A percentile compares a stretch with the other conserved stretches of the same genome.
These are phyloP conservation scores for Wasmannia auropunctata DNA, from an alignment of 1,140 invertebrate species.

Conservation along the genomic window DNA sequence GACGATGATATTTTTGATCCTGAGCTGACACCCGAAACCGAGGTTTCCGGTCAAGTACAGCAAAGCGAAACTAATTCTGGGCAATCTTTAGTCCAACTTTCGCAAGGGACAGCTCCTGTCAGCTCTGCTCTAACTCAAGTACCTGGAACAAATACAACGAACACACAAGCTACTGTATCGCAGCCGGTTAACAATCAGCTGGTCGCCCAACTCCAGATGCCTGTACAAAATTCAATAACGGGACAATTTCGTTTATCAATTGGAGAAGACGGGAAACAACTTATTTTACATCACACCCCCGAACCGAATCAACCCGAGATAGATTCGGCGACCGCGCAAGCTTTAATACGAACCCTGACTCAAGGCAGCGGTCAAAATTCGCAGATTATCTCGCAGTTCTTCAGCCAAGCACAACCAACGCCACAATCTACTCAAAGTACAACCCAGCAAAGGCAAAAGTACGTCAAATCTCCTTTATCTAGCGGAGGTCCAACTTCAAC, in stretches of 20 bases:
- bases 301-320: slow-evolving; percentile 84
- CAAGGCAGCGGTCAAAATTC: slow-evolving; percentile 82
- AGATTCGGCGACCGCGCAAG: slow-evolving; percentile 82
- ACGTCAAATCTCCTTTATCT: slow-evolving; percentile 75
- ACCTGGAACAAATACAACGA: slow-evolving; percentile 76
- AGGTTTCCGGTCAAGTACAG: slow-evolving; percentile 71
- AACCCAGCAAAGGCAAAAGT: slow-evolving; percentile 73
- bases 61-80: slow-evolving; percentile 68
- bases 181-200: slow-evolving; percentile 81
- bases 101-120: slow-evolving; percentile 67
- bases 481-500: slow-evolving; percentile 50
- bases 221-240: slow-evolving; percentile 82
- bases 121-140: slow-evolving; percentile 73
- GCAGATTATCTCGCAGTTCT: slow-evolving; percentile 82
- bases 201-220: slow-evolving; percentile 83
- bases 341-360: slow-evolving; percentile 81
- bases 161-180: slow-evolving; percentile 70
- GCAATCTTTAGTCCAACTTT: slow-evolving; percentile 65
- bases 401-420: slow-evolving; percentile 78
- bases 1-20: slow-evolving; percentile 85
- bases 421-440: slow-evolving; percentile 74
- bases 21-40: slow-evolving; percentile 78
- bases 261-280: slow-evolving; percentile 85
- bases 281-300: slow-evolving; percentile 84
- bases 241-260: slow-evolving; percentile 84